phyloP scores from a whole-genome alignment of 2,113 vertebrate species.

The Callaeas wilsoni region DNA sequence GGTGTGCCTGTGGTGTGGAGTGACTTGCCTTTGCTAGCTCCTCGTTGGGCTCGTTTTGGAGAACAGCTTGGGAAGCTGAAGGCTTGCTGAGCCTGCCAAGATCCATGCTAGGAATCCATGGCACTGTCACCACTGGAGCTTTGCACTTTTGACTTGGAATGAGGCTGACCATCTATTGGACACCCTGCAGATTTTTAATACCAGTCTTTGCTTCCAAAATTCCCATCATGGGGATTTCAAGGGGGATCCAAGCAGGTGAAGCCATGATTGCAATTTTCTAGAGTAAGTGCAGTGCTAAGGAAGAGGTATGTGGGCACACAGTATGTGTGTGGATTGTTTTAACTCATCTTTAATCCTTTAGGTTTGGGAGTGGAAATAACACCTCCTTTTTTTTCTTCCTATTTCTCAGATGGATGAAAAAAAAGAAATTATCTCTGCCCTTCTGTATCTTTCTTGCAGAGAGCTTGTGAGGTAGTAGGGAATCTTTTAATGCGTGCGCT shows the following conservation, averaged over 20 bases:
- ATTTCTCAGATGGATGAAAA: neutral
- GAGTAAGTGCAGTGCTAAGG: neutral
- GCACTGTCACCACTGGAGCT: neutral
- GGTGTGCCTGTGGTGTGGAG: conserved; percentile 2
- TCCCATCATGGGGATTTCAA: neutral
- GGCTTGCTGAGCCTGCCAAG: neutral
- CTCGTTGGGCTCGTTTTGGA: neutral
- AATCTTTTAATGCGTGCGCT: neutral
- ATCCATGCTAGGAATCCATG: neutral
- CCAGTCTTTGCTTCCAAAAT: neutral
- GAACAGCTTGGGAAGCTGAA: neutral
- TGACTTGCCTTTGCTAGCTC: neutral
- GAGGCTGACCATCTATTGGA: neutral
- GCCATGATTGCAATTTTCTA: neutral
- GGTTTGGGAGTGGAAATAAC: neutral
- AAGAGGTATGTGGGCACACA: neutral
- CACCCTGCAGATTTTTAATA: neutral
- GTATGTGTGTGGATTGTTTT: neutral
- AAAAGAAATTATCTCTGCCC: neutral
- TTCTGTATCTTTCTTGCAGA: neutral
- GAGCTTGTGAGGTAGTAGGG: neutral
- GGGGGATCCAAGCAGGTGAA: neutral
- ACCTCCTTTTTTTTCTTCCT: neutral
- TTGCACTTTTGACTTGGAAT: neutral
- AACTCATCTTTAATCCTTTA: neutral